Percentiles rank a stretch among this genome's conserved stretches.
Conservation (phyloP, 2,888 invertebrate genomes). For the Latrodectus hesperus region DNA sequence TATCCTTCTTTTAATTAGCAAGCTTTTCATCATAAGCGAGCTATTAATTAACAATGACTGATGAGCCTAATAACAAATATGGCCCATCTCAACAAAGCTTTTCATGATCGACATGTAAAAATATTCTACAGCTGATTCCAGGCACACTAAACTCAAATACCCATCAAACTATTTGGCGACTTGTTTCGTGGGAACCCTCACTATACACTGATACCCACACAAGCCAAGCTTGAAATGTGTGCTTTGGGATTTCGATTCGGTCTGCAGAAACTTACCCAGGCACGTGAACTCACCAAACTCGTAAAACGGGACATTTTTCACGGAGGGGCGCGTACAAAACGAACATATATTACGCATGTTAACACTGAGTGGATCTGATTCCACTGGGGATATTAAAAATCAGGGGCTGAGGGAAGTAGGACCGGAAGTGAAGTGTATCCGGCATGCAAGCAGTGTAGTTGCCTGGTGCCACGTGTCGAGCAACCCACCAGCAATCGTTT, state of each 20-base stretch:
- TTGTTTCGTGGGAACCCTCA: constrained; percentile 37
- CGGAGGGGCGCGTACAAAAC: not conserved
- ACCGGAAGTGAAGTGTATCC: constrained; percentile 27
- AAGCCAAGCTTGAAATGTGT: constrained; percentile 13
- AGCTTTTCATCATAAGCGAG: too few species aligned
- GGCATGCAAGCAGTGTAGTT: constrained; percentile 3
- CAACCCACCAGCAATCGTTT: not conserved
- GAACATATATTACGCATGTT: constrained; percentile 51
- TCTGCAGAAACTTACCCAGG: not conserved
- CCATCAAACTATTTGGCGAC: not conserved
- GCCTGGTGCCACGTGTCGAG: not conserved
- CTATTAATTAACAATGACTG: too few species aligned
- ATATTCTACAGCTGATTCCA: too few species aligned
- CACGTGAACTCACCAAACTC: not conserved
- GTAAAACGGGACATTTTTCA: not conserved
- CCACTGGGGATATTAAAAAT: constrained; percentile 1
- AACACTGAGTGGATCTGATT: constrained; percentile 34
- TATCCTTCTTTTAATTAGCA: too few species aligned
- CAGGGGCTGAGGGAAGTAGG: constrained; percentile 3
- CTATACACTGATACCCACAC: constrained; percentile 19
- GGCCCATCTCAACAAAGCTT: too few species aligned
- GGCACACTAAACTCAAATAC: too few species aligned
- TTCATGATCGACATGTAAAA: too few species aligned
- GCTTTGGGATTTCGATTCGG: constrained; percentile 58
- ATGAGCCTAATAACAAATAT: too few species aligned